Evolutionary conservation across 2,797 vertebrate genomes (phyloP), one percentile per base, ranked within the genome.

Genomic region (Mormyrops boulengeri): DNA sequence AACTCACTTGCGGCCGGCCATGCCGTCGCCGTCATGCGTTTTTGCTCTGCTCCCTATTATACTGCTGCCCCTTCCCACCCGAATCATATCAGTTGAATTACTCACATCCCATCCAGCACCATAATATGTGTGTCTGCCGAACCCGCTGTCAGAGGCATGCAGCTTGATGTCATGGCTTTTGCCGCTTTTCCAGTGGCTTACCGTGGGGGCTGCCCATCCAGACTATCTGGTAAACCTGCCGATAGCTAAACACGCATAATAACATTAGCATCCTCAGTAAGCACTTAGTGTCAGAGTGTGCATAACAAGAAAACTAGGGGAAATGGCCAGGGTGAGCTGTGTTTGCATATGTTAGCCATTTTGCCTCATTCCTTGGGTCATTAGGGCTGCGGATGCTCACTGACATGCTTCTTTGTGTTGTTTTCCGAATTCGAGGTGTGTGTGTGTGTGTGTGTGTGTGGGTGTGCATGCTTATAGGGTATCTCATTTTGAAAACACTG

Each of bases 401-500:
- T 30, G 84, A 86, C 47, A 49, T 26, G 22, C 49, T 50, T 86
- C 49, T 55, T 41, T 86, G 12, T 86, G 84, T 55, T 34, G n/a
- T 53, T n/a, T 82, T 86, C 30, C 22, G 9, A 26, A 14, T 88
- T 26, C 0, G 87, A 26, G 14, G 22, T 22, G 30, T 44, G 7
- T 49, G 9, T 26, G 38, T 22, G 57, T 22, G 6, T 60, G 8
- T 47, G 38, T 47, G 19, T 49, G 9, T 17, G 57, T 17, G 41
- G 50, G 5, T 49, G 22, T 12, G 11, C 26, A 12, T 26, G 57
- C n/a, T 30, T 88, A 49, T 50, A 9, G 62, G 9, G 44, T 60
- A 62, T 82, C 86, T 80, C 44, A 88, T 89, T 89, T 87, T 69
- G 82, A 89, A 87, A 89, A 44, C 26, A 52, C 9, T 73, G 30